Conservation (phyloP, 1,140 invertebrate species). For the Tribolium madens region DNA sequence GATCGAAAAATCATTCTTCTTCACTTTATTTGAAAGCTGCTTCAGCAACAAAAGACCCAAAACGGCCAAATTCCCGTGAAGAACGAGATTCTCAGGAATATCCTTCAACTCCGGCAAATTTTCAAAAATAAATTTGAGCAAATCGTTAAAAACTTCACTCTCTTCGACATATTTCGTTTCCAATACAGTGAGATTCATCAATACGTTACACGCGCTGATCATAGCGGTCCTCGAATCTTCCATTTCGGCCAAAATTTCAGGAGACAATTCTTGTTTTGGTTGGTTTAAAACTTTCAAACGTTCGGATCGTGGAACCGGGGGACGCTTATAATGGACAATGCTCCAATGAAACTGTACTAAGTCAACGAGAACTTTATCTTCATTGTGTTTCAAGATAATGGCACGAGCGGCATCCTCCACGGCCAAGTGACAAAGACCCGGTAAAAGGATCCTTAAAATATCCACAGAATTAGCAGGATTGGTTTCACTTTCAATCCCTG, state of each 20-base stretch:
- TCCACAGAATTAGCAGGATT: constrained; percentile 76
- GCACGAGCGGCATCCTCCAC: constrained; percentile 89
- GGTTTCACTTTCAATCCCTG: constrained; percentile 69
- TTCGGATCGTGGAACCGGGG: constrained; percentile 81
- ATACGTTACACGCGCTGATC: constrained; percentile 89
- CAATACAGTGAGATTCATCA: constrained; percentile 92
- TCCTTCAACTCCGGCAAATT: constrained; percentile 88
- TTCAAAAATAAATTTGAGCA: constrained; percentile 89
- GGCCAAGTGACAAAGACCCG: constrained; percentile 89
- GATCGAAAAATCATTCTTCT: constrained; percentile 89
- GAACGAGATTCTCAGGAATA: constrained; percentile 83
- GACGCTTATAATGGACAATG: constrained; percentile 87
- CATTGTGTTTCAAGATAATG: constrained; percentile 82
- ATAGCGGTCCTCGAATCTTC: constrained; percentile 85
- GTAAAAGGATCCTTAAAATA: constrained; percentile 83
- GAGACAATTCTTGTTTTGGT: constrained; percentile 79
- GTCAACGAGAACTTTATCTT: constrained; percentile 84
- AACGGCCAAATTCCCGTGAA: constrained; percentile 87
- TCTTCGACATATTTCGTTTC: constrained; percentile 86
- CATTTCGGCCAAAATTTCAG: constrained; percentile 81
- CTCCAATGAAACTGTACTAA: constrained; percentile 87
- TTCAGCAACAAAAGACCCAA: constrained; percentile 86
- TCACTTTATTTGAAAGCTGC: constrained; percentile 83
- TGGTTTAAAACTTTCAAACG: constrained; percentile 79
- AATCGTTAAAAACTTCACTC: constrained; percentile 79